phyloP scores from a whole-genome alignment of 2,113 vertebrate genomes.

The Phalacrocorax carbo region DNA sequence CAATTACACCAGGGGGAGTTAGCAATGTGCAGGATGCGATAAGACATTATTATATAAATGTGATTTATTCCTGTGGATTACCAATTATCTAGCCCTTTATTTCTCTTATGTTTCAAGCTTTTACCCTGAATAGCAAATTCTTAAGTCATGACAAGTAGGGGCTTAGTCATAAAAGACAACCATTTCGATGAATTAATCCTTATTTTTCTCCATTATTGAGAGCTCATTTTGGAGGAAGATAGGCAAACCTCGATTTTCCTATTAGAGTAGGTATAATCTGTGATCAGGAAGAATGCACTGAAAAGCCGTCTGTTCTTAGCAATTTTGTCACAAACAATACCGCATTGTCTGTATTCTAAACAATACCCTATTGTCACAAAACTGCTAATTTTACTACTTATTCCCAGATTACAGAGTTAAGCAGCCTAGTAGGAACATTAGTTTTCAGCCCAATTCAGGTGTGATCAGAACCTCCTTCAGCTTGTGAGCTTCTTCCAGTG shows the following conservation, averaged over 20 bases:
- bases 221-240: not conserved
- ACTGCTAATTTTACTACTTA: not conserved
- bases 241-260: not conserved
- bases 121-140: constrained; percentile 17
- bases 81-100: constrained; percentile 4
- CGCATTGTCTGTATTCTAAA: not conserved
- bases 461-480: not conserved
- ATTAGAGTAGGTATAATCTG: not conserved
- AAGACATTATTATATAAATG: constrained; percentile 18
- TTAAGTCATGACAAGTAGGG: not conserved
- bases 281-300: not conserved
- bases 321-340: not conserved
- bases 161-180: constrained; percentile 39
- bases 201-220: not conserved
- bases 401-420: not conserved
- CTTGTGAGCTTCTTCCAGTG: not conserved
- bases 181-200: not conserved
- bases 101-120: constrained; percentile 16
- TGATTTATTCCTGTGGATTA: constrained; percentile 34
- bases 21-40: constrained; percentile 22
- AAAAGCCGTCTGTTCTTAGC: not conserved
- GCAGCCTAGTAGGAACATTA: not conserved
- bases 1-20: not conserved
- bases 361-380: not conserved
- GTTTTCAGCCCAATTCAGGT: not conserved